Evolutionary conservation across 92 coral and sea anemone species (phyloP).

Genomic region (Phenganax stokvisi): DNA sequence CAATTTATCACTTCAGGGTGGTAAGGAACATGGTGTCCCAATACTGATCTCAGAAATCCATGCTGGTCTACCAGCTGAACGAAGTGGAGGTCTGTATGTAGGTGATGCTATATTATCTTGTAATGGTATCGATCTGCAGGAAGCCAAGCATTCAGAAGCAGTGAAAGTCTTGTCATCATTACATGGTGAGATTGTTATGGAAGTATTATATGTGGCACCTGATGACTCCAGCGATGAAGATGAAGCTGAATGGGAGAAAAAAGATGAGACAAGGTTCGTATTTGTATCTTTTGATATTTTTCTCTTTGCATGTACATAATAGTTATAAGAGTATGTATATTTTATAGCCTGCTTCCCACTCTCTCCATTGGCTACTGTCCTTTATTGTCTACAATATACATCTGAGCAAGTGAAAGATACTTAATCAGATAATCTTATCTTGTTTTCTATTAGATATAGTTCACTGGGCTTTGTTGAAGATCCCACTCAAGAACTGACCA

Average conservation of each 20-base stretch:
- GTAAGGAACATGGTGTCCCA: constrained; percentile 98
- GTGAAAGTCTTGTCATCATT: constrained; percentile 76
- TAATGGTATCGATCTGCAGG: constrained; percentile 93
- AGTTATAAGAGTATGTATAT: too few relatives aligned
- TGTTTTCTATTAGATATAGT: constrained; percentile 52
- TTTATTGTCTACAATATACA: too few relatives aligned
- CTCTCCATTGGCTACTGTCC: too few relatives aligned
- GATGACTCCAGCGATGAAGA: constrained; percentile 99
- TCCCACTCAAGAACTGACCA: constrained; percentile 58
- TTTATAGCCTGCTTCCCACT: too few relatives aligned
- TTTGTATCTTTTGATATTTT: background rate
- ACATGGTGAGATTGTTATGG: constrained; percentile 92
- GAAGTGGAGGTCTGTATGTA: constrained; percentile 84
- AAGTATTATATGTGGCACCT: constrained; percentile 94
- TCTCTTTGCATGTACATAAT: background rate
- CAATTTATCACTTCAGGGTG: constrained; percentile 58
- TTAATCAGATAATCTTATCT: background rate
- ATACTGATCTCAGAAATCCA: constrained; percentile 93
- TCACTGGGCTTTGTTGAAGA: constrained; percentile 80
- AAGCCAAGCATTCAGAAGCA: constrained; percentile 92
- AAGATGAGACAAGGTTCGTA: constrained; percentile 71
- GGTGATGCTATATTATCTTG: constrained; percentile 97
- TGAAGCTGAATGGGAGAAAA: constrained; percentile 79
- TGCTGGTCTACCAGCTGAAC: constrained; percentile 79
- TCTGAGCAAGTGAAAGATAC: background rate